Evolutionary conservation across 1,140 invertebrate genomes (phyloP).

Genomic region (Ptiloglossa arizonensis): DNA sequence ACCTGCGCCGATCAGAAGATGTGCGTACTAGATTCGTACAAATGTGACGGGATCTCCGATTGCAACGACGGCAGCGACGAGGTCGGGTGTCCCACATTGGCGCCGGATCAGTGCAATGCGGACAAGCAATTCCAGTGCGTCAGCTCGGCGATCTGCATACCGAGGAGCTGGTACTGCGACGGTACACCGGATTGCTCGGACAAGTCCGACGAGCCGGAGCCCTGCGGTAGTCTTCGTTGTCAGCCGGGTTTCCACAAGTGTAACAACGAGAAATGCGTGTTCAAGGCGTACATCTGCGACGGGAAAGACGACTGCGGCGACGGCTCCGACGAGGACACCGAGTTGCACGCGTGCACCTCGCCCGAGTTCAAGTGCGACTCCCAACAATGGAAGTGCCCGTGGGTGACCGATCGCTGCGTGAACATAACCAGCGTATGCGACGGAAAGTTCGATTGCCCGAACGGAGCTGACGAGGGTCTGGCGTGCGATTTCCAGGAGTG

Average conservation of each 20-base stretch:
- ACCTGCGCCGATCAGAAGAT: constrained; percentile 95
- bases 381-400: constrained; percentile 93
- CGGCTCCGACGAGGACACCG: constrained; percentile 92
- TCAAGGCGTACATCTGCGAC: constrained; percentile 97
- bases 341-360: constrained; percentile 88
- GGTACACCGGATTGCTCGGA: constrained; percentile 96
- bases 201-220: constrained; percentile 93
- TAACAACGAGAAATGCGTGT: constrained; percentile 94
- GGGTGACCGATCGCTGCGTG: constrained; percentile 88
- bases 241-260: constrained; percentile 92
- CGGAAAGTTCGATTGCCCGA: constrained; percentile 92
- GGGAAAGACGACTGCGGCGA: constrained; percentile 98
- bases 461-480: constrained; percentile 94
- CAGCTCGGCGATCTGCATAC: constrained; percentile 94
- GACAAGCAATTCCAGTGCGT: constrained; percentile 95
- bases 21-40: constrained; percentile 96
- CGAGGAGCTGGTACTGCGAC: constrained; percentile 96
- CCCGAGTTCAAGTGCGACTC: constrained; percentile 89
- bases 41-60: constrained; percentile 96
- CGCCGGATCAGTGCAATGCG: constrained; percentile 92
- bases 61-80: constrained; percentile 97
- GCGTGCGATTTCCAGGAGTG: constrained; percentile 92
- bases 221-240: constrained; percentile 90
- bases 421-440: constrained; percentile 93
- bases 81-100: constrained; percentile 90